Conservation (phyloP, 2,113 vertebrate species). For the Cyanistes caeruleus region DNA sequence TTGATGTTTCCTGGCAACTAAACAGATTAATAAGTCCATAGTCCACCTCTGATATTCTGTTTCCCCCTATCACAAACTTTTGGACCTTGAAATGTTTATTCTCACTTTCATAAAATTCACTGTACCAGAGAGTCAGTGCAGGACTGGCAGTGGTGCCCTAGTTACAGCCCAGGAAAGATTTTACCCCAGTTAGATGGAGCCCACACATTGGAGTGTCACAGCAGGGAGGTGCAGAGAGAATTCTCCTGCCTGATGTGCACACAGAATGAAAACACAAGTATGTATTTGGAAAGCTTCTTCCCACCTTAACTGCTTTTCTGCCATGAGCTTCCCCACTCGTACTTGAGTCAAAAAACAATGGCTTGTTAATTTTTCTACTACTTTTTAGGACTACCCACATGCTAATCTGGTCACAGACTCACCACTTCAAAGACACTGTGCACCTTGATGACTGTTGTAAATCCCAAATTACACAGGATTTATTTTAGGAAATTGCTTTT, state of each 20-base stretch:
- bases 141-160: neutral
- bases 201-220: rapidly evolving
- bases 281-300: neutral
- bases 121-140: neutral
- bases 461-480: neutral
- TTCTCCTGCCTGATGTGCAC: neutral
- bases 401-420: neutral
- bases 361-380: neutral
- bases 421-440: neutral
- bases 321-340: neutral
- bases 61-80: slow-evolving; percentile 3
- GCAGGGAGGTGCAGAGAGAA: neutral
- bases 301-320: neutral
- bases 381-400: neutral
- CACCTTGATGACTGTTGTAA: neutral
- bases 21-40: slow-evolving; percentile 47
- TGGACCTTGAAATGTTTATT: slow-evolving; percentile 36
- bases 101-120: neutral
- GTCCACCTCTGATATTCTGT: neutral
- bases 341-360: neutral
- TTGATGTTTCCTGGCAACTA: slow-evolving; percentile 36
- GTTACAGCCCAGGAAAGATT: neutral
- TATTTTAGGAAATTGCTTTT: neutral
- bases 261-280: neutral
- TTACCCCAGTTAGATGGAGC: neutral